These are phyloP conservation scores for Drosophila parabipectinata DNA, from an alignment of 1,140 invertebrate species.

Conservation along the genomic window DNA sequence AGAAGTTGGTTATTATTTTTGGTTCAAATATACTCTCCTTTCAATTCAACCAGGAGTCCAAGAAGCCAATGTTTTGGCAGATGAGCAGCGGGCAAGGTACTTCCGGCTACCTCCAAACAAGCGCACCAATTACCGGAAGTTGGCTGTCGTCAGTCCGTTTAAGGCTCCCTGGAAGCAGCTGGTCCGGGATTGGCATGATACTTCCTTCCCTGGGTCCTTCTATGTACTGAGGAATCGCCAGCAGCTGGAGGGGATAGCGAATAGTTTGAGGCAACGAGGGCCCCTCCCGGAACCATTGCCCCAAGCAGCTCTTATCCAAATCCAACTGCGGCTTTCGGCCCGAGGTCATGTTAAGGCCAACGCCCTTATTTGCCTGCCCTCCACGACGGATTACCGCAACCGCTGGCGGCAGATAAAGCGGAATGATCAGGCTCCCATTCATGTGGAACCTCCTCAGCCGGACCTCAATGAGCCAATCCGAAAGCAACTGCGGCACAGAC, in stretches of 20 bases:
- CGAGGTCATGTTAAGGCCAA: constrained; percentile 85
- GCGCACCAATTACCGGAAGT: constrained; percentile 92
- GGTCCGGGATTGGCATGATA: constrained; percentile 88
- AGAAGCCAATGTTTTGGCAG: constrained; percentile 54
- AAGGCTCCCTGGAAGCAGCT: constrained; percentile 89
- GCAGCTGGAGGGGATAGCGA: constrained; percentile 73
- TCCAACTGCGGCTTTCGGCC: constrained; percentile 84
- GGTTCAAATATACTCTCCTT: not conserved
- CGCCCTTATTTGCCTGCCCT: constrained; percentile 88
- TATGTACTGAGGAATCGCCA: constrained; percentile 86
- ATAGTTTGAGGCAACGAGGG: constrained; percentile 66
- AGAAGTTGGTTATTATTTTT: not conserved
- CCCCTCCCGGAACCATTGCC: constrained; percentile 41
- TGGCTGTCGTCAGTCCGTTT: constrained; percentile 91
- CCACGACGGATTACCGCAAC: constrained; percentile 85
- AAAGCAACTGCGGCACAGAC: constrained; percentile 85
- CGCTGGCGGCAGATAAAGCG: constrained; percentile 83
- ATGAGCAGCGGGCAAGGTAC: constrained; percentile 86
- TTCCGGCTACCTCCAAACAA: constrained; percentile 92
- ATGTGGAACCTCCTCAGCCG: constrained; percentile 85
- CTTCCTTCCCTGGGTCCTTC: constrained; percentile 74
- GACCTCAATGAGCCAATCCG: constrained; percentile 87
- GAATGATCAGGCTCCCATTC: constrained; percentile 79
- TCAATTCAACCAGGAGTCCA: constrained; percentile 33
- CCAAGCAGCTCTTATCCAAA: constrained; percentile 85